Conservation (phyloP, 2,113 vertebrate genomes). For the Salvator merianae region DNA sequence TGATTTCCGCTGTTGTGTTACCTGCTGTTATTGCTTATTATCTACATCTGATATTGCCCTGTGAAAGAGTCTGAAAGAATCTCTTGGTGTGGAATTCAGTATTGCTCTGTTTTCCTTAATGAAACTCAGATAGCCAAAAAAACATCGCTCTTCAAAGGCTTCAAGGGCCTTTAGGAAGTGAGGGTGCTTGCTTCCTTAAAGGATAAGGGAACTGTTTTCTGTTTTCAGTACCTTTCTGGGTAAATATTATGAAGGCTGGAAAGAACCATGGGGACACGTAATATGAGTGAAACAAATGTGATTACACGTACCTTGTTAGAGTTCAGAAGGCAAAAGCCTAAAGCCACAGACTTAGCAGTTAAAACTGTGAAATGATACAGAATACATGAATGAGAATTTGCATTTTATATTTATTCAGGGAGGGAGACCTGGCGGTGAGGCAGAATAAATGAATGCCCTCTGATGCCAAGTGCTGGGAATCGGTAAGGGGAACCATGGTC, state of each 20-base stretch:
- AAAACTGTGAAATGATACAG: background rate
- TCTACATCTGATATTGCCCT: background rate
- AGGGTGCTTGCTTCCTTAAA: background rate
- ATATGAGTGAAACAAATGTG: background rate
- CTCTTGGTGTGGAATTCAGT: constrained; percentile 4
- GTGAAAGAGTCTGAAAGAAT: background rate
- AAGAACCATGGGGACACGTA: background rate
- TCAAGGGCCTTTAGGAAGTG: background rate
- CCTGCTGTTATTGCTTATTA: background rate
- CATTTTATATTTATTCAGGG: too few species aligned
- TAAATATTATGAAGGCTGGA: background rate
- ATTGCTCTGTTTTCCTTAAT: constrained; percentile 12
- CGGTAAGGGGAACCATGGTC: background rate
- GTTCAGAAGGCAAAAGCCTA: background rate
- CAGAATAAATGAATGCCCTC: background rate
- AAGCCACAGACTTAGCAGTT: background rate
- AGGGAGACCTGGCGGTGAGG: background rate
- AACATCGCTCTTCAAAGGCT: background rate
- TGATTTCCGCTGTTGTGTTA: constrained; percentile 17
- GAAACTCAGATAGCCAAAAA: background rate
- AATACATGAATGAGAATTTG: background rate
- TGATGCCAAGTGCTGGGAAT: background rate
- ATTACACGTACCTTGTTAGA: background rate
- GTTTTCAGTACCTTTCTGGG: background rate
- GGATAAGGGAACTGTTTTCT: background rate